Conservation (phyloP, 2,113 vertebrate species). For the Ramphastos sulfuratus region DNA sequence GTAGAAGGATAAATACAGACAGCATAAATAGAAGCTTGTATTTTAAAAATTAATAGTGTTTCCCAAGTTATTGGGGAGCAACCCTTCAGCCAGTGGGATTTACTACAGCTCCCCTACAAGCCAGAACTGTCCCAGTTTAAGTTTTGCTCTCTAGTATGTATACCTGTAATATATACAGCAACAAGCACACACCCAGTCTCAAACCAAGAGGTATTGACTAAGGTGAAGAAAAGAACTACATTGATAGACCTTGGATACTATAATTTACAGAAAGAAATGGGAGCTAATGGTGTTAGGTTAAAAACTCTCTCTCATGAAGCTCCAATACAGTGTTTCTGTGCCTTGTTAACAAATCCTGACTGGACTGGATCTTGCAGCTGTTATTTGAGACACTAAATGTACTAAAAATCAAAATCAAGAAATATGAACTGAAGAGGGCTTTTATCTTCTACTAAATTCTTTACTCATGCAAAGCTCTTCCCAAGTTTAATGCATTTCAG, state of each 20-base stretch:
- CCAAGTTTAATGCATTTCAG: slow-evolving; percentile 1
- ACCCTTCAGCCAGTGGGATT: background rate
- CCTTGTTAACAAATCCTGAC: background rate
- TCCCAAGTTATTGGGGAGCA: background rate
- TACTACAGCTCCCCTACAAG: background rate
- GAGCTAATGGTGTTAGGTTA: background rate
- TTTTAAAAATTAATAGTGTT: background rate
- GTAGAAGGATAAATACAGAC: background rate
- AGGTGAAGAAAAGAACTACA: background rate
- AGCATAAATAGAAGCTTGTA: background rate
- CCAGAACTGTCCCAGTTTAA: background rate
- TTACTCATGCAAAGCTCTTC: background rate
- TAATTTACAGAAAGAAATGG: background rate
- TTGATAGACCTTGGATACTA: no score
- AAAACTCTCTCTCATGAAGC: background rate
- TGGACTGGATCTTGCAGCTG: background rate
- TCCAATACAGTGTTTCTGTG: background rate
- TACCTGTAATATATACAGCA: background rate
- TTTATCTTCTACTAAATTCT: background rate
- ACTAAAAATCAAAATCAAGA: background rate
- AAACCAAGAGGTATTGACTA: background rate
- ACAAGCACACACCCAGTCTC: background rate
- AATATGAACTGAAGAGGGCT: background rate
- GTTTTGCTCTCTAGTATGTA: background rate
- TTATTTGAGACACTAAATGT: background rate